A percentile compares a stretch with the other conserved stretches of the same genome.
phyloP scores from a whole-genome alignment of 1,140 invertebrate species.

The Pseudoatta argentina region DNA sequence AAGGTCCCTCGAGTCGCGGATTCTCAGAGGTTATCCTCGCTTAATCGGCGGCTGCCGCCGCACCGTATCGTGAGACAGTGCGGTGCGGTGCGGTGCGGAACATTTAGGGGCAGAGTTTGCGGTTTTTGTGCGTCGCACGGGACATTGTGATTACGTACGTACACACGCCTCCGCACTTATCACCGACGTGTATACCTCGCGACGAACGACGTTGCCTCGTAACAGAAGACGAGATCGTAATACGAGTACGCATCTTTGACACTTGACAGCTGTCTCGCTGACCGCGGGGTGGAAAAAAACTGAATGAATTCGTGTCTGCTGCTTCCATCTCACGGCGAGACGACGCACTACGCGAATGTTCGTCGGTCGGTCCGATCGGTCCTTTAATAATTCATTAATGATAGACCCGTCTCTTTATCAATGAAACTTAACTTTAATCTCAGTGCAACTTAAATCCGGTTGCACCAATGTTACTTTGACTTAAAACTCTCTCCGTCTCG shows the following conservation, averaged over 20 bases:
- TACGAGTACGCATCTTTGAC: not conserved
- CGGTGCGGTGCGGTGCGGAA: no score
- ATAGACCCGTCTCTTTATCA: no score
- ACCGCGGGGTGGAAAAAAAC: not conserved
- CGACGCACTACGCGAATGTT: no score
- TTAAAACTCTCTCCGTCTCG: no score
- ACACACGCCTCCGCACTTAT: slow-evolving; percentile 24
- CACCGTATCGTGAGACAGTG: not conserved
- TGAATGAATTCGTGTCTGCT: not conserved
- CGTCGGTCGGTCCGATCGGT: not conserved
- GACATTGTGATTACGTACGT: not conserved
- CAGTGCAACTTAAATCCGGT: no score
- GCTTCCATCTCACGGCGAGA: not conserved
- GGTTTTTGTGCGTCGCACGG: not conserved
- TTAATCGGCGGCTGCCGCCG: not conserved
- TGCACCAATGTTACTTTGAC: no score
- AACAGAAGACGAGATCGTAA: not conserved
- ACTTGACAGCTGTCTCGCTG: slow-evolving; percentile 10
- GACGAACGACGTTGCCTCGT: not conserved
- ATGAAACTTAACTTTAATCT: no score
- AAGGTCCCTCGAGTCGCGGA: not conserved
- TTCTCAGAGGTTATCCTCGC: slow-evolving; percentile 65
- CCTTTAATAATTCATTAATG: no score
- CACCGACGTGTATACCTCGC: not conserved
- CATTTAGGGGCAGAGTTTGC: slow-evolving; percentile 2